Conservation (phyloP, 2,797 vertebrate genomes). For the Champsocephalus gunnari region DNA sequence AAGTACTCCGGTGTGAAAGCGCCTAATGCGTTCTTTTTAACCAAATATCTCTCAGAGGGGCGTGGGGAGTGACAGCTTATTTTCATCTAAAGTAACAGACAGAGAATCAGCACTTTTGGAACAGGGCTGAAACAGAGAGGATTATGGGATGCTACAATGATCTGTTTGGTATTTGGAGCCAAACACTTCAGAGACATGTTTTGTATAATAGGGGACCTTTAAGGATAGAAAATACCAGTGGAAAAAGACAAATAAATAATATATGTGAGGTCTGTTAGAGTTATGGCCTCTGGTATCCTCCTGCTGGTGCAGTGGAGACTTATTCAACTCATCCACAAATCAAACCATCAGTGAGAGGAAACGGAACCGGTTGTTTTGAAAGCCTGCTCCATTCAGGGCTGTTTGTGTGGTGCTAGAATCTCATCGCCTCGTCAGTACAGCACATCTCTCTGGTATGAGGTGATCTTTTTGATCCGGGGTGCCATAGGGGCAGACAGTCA, state of each 20-base stretch:
- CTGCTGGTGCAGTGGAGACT: conserved; percentile 46
- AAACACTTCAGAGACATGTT: too few relatives aligned
- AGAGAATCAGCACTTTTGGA: too few relatives aligned
- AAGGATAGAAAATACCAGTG: conserved; percentile 2
- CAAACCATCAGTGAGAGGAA: conserved; percentile 68
- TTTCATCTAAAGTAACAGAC: too few relatives aligned
- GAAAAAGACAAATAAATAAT: not conserved
- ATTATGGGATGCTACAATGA: too few relatives aligned
- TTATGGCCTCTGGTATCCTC: conserved; percentile 38
- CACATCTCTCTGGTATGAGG: conserved; percentile 80
- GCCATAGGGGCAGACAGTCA: conserved; percentile 74
- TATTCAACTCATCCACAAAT: conserved; percentile 51
- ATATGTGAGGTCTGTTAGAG: conserved; percentile 3
- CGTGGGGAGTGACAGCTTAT: too few relatives aligned
- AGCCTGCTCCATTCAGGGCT: conserved; percentile 59
- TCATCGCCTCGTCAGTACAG: conserved; percentile 66
- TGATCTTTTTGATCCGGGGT: conserved; percentile 62
- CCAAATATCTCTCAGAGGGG: too few relatives aligned
- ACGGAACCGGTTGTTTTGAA: conserved; percentile 70
- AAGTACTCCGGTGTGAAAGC: too few relatives aligned
- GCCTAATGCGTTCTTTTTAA: too few relatives aligned
- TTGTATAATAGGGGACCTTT: too few relatives aligned
- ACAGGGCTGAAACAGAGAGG: too few relatives aligned
- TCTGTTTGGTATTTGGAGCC: too few relatives aligned
- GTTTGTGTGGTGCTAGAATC: conserved; percentile 71